Evolutionary conservation across 2,113 vertebrate species (phyloP), one percentile per base, ranked within the genome.

Genomic region (Catagonus wagneri): DNA sequence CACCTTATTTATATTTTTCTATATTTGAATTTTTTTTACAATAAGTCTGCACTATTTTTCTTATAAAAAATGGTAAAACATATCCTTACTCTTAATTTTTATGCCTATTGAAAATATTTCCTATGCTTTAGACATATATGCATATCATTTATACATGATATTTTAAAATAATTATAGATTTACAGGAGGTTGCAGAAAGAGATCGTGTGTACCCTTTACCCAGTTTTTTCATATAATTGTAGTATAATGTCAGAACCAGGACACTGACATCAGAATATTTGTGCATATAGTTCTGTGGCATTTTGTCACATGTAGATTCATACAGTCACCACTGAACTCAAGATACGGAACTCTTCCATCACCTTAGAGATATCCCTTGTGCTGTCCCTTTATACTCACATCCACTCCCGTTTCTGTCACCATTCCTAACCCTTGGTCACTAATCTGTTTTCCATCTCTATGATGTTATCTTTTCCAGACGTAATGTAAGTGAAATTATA

Each of bases 41-140:
- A 32, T 91, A 32, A 87, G 71, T 92, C 76, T 76, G 20, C 27
- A 79, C 90, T 58, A 50, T 75, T 93, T 81, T 94, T 92, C 74
- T 76, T 14, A 15, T 25, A 15, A 79, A 34, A 79, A 79, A 79
- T 12, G 56, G 6, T 34, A 56, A 39, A 11, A 27, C 23, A 58
- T 54, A 32, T 27, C 72, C 11, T 91, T 80, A 88, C 20, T 61
- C 36, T 29, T 91, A 72, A n/a, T 50, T 71, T 90, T 83, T 52
- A 86, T 79, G 63, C 23, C 56, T 78, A n/a, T 86, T 93, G 50
- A 20, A 81, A 69, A 36, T 58, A 36, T 58, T 72, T 93, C 61
- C 39, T 79, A 29, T 69, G 9, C 27, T 71, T 91, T 83, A 54
- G 34, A 36, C 83, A 13, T 56, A 71, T 29, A 32, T 1, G 36